Base-by-base conservation (phyloP, 2,888 invertebrate genomes). In the Xanthia togata region DNA sequence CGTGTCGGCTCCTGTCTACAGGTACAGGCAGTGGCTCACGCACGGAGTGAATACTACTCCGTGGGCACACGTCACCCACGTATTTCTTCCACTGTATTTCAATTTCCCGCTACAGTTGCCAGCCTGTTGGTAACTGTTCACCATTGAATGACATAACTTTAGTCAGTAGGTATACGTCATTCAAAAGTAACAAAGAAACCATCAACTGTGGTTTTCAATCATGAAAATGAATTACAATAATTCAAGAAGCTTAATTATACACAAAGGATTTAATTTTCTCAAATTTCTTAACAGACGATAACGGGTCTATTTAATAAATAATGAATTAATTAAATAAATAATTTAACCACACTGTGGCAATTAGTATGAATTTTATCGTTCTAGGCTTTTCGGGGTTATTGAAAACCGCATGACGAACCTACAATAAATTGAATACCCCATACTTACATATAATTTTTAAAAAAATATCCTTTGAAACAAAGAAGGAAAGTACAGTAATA, bases 361-460 rank as follows among this genome's bases (percentile, higher is more conserved):
- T 23, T 20, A 55, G 2, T 17, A 23, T 57, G 26, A 17, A 31
- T 57, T 57, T 17, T 59, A 11, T 26, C 17, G 8, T 26, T 41
- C 4, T 41, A 63, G 11, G 41, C 9, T 44, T 53, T 63, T 53
- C 23, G 20, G 12, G 20, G 38, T 1, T 26, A 63, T 68, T 12
- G 0, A 26, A 83, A 55, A 65, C 80, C 79, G 23, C 62, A 79
- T 55, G 79, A 79, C 55, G 44, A 53, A 35, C n/a, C 1, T 62
- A 20, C 0, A 50, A 31, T 23, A 20, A 17, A 71, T 38, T 12
- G 0, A 57, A 41, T 64, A 70, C 20, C 31, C 5, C 11, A 8
- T 50, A 31, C n/a, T n/a, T n/a, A 4, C 20, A 50, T 31, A 53
- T 53, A 31, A 8, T 55, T 55, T 64, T 9, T 23, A 38, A 70